Conservation (phyloP, 2,888 invertebrate genomes). For the Julus scandinavius region DNA sequence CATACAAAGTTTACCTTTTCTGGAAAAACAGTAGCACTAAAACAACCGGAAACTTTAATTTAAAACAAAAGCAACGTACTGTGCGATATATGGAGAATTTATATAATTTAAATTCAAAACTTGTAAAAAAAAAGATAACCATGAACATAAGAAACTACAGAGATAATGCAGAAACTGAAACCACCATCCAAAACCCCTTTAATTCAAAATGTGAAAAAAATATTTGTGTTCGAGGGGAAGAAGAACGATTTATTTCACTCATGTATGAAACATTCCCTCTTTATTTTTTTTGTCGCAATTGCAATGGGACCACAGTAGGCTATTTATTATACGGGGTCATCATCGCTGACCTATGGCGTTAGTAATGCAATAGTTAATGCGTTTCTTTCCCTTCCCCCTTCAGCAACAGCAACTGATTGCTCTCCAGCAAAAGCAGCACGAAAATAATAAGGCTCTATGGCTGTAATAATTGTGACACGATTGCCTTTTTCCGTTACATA, state of each 20-base stretch:
- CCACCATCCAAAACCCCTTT: too few relatives aligned
- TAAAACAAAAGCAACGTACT: too few relatives aligned
- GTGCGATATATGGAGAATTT: too few relatives aligned
- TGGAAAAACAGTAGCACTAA: too few relatives aligned
- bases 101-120: too few relatives aligned
- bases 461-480: constrained; percentile 28
- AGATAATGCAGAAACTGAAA: too few relatives aligned
- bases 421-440: constrained; percentile 1
- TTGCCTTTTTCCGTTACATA: constrained; percentile 28
- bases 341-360: constrained; percentile 9
- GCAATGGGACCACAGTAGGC: neutral
- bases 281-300: neutral
- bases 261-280: constrained; percentile 9
- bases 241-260: constrained; percentile 1
- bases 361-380: constrained; percentile 28
- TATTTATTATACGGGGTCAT: constrained; percentile 21
- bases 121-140: too few relatives aligned
- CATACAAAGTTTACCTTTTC: too few relatives aligned
- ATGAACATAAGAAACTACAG: too few relatives aligned
- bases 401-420: constrained; percentile 26
- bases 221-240: neutral
- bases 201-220: constrained; percentile 1
- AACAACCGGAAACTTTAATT: too few relatives aligned
- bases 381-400: constrained; percentile 26
- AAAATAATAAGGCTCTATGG: constrained; percentile 20